Evolutionary conservation across 2,888 invertebrate species (phyloP), one percentile per base, ranked within the genome.

Genomic region (Scotopteryx bipunctaria): DNA sequence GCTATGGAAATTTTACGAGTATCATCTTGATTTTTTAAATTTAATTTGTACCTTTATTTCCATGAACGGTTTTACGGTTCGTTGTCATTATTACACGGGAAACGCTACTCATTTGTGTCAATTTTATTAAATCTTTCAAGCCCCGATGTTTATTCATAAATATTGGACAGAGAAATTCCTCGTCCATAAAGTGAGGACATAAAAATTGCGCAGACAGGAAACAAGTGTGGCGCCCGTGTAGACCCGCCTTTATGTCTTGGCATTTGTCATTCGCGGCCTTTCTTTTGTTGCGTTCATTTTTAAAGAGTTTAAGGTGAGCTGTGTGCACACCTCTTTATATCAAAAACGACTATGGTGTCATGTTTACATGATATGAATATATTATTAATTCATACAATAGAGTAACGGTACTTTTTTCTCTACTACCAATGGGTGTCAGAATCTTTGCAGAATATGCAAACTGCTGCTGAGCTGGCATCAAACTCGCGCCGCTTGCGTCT

Each of bases 221-320:
- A 71, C 76, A 75, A 73, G 73, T 69, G 74, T 71, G 81, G 81
- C 81, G 78, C 76, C 74, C 73, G 64, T 72, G 63, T 65, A 65
- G 58, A 67, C 62, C 63, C 55, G 65, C 23, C 56, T 66, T 76
- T 76, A 78, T 78, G 75, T 69, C 69, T 68, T 64, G 60, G 67
- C 68, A 81, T 82, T 81, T 80, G 71, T 81, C 77, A 47, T 80
- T 74, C 14, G 40, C 16, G 21, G 29, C 31, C 21, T 37, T 45
- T 45, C 19, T 37, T 31, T 45, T 37, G 14, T 21, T 31, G 13
- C 2, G 44, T 15, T 37, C 15, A 5, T 29, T 45, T 19, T 35
- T 13, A 35, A 36, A 29, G 16, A 6, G n/a, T 21, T 15, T 2
- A 43, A 21, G 21, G n/a, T 15, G 14, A 43, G 8, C 5, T 13